Conservation (phyloP, 2,113 vertebrate species). For the Hippolais icterina region DNA sequence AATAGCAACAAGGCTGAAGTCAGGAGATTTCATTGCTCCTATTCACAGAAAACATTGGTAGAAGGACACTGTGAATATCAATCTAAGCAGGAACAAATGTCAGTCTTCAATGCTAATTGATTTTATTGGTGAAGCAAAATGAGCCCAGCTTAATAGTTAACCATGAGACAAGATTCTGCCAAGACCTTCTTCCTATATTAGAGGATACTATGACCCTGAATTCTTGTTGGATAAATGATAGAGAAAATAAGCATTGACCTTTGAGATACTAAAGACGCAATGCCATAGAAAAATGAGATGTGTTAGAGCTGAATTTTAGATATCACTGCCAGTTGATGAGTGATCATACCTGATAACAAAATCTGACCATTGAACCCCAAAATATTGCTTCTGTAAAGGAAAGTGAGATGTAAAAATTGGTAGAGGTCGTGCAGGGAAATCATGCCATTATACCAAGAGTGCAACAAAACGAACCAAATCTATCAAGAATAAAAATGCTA, state of each 20-base stretch:
- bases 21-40: not conserved
- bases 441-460: not conserved
- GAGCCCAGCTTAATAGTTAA: not conserved
- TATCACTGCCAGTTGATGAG: not conserved
- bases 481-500: not conserved
- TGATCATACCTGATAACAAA: not conserved
- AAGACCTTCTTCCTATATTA: not conserved
- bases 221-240: not conserved
- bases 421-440: not conserved
- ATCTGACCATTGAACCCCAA: not conserved
- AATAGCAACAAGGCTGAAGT: not conserved
- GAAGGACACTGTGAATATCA: not conserved
- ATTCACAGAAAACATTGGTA: not conserved
- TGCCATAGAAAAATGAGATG: not conserved
- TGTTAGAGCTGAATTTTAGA: not conserved
- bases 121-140: not conserved
- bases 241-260: constrained; percentile 3
- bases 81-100: not conserved
- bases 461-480: not conserved
- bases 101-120: not conserved
- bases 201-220: not conserved
- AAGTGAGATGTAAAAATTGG: not conserved
- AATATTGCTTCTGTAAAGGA: not conserved
- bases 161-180: not conserved
- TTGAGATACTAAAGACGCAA: not conserved